Conservation (phyloP, 1,140 invertebrate species). For the Onthophagus taurus region DNA sequence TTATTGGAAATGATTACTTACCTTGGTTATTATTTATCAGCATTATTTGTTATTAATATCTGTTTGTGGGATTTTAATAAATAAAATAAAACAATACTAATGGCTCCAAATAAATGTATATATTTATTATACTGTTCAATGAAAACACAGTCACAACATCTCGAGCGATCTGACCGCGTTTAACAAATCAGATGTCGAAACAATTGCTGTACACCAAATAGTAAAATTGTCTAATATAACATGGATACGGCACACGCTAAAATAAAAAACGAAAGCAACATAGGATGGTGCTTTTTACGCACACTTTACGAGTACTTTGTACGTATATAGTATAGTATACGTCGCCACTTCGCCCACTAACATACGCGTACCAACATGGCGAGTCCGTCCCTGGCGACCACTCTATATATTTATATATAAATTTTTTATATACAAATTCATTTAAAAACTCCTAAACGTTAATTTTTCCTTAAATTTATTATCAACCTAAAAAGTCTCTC, state of each 20-base stretch:
- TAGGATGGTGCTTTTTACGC: slow-evolving; percentile 33
- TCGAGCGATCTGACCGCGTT: slow-evolving; percentile 26
- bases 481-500: slow-evolving; percentile 37
- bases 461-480: slow-evolving; percentile 36
- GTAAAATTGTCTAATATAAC: slow-evolving; percentile 42
- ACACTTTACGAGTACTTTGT: slow-evolving; percentile 39
- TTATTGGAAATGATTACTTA: too few relatives aligned
- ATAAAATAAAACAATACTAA: too few relatives aligned
- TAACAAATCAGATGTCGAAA: slow-evolving; percentile 28
- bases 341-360: slow-evolving; percentile 37
- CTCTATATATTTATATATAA: slow-evolving; percentile 40
- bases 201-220: slow-evolving; percentile 41
- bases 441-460: slow-evolving; percentile 41
- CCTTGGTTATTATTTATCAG: too few relatives aligned
- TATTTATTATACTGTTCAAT: slow-evolving; percentile 41
- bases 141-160: slow-evolving; percentile 41
- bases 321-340: slow-evolving; percentile 41
- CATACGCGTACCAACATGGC: slow-evolving; percentile 30
- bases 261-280: slow-evolving; percentile 36
- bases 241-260: slow-evolving; percentile 41
- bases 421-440: slow-evolving; percentile 41
- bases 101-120: slow-evolving; percentile 42
- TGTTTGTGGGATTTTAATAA: too few relatives aligned
- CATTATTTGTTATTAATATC: too few relatives aligned
- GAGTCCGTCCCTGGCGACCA: slow-evolving; percentile 18